phyloP scores from a whole-genome alignment of 1,140 invertebrate species.

The Drosophila kohkoa region DNA sequence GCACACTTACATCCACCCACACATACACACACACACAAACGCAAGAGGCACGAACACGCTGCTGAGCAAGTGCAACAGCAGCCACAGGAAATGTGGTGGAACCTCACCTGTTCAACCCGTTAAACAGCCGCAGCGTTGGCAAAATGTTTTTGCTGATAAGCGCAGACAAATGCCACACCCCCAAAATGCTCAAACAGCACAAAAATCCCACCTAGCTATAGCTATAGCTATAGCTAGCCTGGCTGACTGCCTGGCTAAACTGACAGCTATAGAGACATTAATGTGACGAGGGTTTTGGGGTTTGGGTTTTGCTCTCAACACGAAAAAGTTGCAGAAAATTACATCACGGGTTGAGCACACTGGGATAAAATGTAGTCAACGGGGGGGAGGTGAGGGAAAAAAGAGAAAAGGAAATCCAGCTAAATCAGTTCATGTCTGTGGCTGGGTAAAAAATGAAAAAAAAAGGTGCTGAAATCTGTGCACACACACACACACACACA shows the following conservation, averaged over 20 bases:
- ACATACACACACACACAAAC: conserved; percentile 27
- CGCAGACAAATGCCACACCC: conserved; percentile 50
- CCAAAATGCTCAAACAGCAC: conserved; percentile 2
- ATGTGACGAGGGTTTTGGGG: conserved; percentile 78
- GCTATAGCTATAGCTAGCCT: neutral
- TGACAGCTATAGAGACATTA: conserved; percentile 83
- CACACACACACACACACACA: neutral
- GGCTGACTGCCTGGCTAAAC: conserved; percentile 61
- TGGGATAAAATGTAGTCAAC: conserved; percentile 22
- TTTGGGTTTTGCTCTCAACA: conserved; percentile 40
- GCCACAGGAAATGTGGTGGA: conserved; percentile 21
- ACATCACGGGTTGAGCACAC: conserved; percentile 53
- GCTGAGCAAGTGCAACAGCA: conserved; percentile 19
- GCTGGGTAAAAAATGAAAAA: conserved; percentile 27
- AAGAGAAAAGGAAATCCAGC: conserved; percentile 17
- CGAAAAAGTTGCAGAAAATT: conserved; percentile 62
- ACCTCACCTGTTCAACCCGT: conserved; percentile 61
- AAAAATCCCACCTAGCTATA: conserved; percentile 15
- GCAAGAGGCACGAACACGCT: conserved; percentile 8
- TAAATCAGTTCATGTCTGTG: conserved; percentile 33
- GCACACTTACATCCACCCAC: conserved; percentile 59
- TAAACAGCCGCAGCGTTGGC: conserved; percentile 68
- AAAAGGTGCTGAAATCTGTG: conserved; percentile 68
- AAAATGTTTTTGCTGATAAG: conserved; percentile 76
- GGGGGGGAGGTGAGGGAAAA: neutral